Evolutionary conservation across 2,113 vertebrate genomes (phyloP).

Genomic region (Hippocampus mohnikei): DNA sequence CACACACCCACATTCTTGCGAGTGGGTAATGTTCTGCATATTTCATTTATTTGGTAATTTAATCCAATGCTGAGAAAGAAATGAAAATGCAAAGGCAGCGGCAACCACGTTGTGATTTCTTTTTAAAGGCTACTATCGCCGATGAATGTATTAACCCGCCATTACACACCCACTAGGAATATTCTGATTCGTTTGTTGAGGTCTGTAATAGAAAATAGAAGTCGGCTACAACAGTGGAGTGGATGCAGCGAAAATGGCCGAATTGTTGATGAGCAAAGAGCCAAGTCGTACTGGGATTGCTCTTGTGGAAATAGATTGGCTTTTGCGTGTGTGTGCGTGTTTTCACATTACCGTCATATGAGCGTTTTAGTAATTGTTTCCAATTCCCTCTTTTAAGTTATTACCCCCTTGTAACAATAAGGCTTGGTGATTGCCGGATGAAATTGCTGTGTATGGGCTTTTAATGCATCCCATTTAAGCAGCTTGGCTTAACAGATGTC

Average conservation of each 20-base stretch:
- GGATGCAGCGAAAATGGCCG: conserved; percentile 12
- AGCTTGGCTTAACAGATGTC: conserved; percentile 68
- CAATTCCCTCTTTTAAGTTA: conserved; percentile 63
- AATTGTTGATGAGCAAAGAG: conserved; percentile 45
- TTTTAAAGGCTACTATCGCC: conserved; percentile 80
- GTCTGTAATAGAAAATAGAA: conserved; percentile 68
- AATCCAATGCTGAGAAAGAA: conserved; percentile 80
- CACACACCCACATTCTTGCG: conserved; percentile 8
- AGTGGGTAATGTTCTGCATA: conserved; percentile 72
- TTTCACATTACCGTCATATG: conserved; percentile 47
- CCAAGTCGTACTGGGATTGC: conserved; percentile 37
- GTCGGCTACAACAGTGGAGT: conserved; percentile 23
- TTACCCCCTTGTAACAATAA: conserved; percentile 65
- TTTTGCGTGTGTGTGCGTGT: conserved; percentile 33
- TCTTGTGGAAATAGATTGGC: conserved; percentile 41
- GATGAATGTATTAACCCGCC: conserved; percentile 66
- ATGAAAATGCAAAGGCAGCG: conserved; percentile 77
- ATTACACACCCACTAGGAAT: conserved; percentile 62
- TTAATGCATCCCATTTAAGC: conserved; percentile 72
- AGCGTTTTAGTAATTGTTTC: conserved; percentile 70
- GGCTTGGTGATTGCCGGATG: conserved; percentile 59
- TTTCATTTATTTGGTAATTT: conserved; percentile 97
- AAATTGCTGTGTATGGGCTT: conserved; percentile 67
- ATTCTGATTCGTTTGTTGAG: conserved; percentile 55
- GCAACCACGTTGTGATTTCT: conserved; percentile 79